Evolutionary conservation across 2,888 invertebrate species (phyloP), one percentile per base, ranked within the genome.

Genomic region (Drosophila subsilvestris): DNA sequence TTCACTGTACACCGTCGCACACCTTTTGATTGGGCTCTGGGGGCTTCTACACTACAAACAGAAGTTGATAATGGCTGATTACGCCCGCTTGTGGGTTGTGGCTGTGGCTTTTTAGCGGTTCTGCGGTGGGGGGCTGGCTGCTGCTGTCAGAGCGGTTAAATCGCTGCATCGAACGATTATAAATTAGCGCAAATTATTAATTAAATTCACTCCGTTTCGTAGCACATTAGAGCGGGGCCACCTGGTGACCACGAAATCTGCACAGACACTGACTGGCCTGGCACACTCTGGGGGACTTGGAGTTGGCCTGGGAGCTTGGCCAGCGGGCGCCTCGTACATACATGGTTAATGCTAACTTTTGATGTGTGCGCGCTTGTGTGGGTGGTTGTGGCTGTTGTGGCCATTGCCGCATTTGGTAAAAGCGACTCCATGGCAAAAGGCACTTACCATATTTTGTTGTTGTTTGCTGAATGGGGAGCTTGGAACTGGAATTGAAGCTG

Each of bases 381-480:
- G 59, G 88, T 81, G 74, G 79, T 82, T 73, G 25, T 25, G 20
- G 3, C 20, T 25, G 79, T 69, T 62, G 65, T 45, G 68, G 72
- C 57, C 63, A 63, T 66, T 44, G 57, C 82, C 86, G 61, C 70
- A 66, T 82, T 82, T 87, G 86, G 86, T 74, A 43, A 70, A 37
- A 47, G 65, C 63, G 61, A 61, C 49, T 56, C 66, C 20, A 85
- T 44, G 54, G 37, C 42, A 81, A 86, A 81, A 79, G 85, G 86
- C 88, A 63, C 81, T 86, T 79, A 82, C 88, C 81, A 82, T 82
- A 55, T 66, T 69, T 54, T 50, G 6, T 45, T 65, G 25, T 32
- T 48, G 22, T 48, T 27, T 47, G 9, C 37, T 58, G 12, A 22
- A 22, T 29, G 32, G 17, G 29, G 42, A 22, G 49, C 27, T 50